These are phyloP conservation scores for Cephus pygmeus DNA, from an alignment of 2,888 invertebrate genomes.

Conservation along the genomic window DNA sequence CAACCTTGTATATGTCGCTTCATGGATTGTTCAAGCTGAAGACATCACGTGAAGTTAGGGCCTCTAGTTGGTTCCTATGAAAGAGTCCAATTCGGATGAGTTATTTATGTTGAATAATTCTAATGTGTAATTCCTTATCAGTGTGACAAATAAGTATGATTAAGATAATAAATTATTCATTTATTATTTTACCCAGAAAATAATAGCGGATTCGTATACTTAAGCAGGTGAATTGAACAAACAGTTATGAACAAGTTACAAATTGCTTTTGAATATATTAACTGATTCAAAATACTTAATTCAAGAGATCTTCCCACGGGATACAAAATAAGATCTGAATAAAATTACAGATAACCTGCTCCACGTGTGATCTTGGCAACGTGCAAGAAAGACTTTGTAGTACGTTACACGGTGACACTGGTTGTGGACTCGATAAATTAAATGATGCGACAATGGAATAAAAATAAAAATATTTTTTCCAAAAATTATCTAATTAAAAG, in stretches of 20 bases:
- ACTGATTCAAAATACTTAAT: too few species aligned
- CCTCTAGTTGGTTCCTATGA: not conserved
- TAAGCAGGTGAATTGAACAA: too few species aligned
- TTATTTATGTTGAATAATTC: not conserved
- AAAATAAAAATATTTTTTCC: not conserved
- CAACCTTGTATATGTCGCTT: not conserved
- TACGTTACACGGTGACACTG: not conserved
- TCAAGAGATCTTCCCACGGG: too few species aligned
- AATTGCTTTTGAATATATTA: too few species aligned
- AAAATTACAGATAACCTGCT: too few species aligned
- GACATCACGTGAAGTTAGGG: not conserved
- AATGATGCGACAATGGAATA: not conserved
- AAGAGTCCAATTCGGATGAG: not conserved
- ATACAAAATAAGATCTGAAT: too few species aligned
- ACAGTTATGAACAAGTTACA: too few species aligned
- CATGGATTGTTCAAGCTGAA: not conserved
- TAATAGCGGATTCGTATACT: too few species aligned
- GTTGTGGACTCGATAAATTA: not conserved
- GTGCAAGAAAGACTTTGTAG: too few species aligned
- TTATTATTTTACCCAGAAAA: not conserved
- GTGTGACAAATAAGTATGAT: not conserved
- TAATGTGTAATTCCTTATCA: not conserved
- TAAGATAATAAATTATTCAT: not conserved
- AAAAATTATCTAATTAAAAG: not conserved
- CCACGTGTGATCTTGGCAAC: too few species aligned